Base-by-base conservation (phyloP, 2,888 invertebrate genomes). In the Chrysolina haemoptera region DNA sequence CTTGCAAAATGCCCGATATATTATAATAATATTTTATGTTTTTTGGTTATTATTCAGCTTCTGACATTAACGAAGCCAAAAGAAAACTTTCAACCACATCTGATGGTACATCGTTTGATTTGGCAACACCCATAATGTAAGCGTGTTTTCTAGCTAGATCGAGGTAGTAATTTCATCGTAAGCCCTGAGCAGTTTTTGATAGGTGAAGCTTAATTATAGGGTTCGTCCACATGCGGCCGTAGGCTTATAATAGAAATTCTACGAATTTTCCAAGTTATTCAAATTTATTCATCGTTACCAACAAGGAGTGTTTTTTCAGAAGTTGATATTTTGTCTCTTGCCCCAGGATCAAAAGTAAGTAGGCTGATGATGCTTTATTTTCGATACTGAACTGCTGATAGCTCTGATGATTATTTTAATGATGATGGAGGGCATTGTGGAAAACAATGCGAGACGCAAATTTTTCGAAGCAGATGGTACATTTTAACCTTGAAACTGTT, bases 201-300 rank as follows among this genome's bases (percentile, higher is more conserved):
- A 35, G 59, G 59, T 11, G 27, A 8, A 27, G 59, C 35, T 59
- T 59, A 27, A 59, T 59, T 35, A 35, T 59, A n/a, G 59, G 59
- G 27, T 59, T 8, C 59, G 12, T 59, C 35, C n/a, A 35, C n/a
- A 4, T 59, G 16, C 14, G 27, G 6, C 35, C 59, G 59, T 35
- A 35, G 35, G 59, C 59, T 22, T 14, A 10, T 35, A 8, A n/a
- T n/a, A 9, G 35, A 59, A 35, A 22, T 53, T 53, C 53, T 11
- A 53, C 53, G 20, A 18, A 53, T 20, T 53, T 53, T 12, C 18
- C 11, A 53, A 11, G 20, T 53, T 53, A 53, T 53, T 53, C 20
- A 53, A 53, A 53, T 53, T 53, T 53, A 53, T 53, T 53, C 53
- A 18, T 53, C 18, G 20, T 53, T 53, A 20, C 11, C 9, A 11